phyloP scores from a whole-genome alignment of 2,888 invertebrate species.

The Sericinus montela region DNA sequence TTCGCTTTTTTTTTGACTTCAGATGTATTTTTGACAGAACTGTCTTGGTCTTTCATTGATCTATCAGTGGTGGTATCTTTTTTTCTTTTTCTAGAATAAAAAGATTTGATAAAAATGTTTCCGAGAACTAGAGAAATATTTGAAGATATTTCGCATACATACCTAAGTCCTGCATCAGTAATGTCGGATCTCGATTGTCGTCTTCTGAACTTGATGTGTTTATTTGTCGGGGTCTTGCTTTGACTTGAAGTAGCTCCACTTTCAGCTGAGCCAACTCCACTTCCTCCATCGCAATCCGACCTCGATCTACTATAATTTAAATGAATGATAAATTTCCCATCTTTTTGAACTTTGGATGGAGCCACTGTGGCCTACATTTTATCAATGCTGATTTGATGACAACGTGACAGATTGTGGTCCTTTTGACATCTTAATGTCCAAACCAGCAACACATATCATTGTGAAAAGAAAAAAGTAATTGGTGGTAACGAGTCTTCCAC shows the following conservation, averaged over 20 bases:
- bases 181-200: constrained; percentile 57
- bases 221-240: constrained; percentile 53
- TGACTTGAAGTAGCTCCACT: constrained; percentile 70
- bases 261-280: constrained; percentile 65
- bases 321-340: too few relatives aligned
- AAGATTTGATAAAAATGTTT: not conserved
- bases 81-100: constrained; percentile 61
- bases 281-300: constrained; percentile 66
- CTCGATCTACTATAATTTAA: constrained; percentile 42
- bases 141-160: constrained; percentile 15
- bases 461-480: too few relatives aligned
- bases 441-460: too few relatives aligned
- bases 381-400: too few relatives aligned
- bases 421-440: too few relatives aligned
- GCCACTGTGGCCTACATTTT: too few relatives aligned
- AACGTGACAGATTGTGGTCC: too few relatives aligned
- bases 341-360: too few relatives aligned
- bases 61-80: constrained; percentile 60
- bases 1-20: constrained; percentile 57
- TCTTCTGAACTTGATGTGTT: constrained; percentile 58
- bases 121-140: not conserved
- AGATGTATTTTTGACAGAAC: constrained; percentile 48
- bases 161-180: constrained; percentile 58
- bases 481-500: too few relatives aligned
- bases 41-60: constrained; percentile 47